phyloP scores from a whole-genome alignment of 2,888 invertebrate genomes.

The Protonemura montana region DNA sequence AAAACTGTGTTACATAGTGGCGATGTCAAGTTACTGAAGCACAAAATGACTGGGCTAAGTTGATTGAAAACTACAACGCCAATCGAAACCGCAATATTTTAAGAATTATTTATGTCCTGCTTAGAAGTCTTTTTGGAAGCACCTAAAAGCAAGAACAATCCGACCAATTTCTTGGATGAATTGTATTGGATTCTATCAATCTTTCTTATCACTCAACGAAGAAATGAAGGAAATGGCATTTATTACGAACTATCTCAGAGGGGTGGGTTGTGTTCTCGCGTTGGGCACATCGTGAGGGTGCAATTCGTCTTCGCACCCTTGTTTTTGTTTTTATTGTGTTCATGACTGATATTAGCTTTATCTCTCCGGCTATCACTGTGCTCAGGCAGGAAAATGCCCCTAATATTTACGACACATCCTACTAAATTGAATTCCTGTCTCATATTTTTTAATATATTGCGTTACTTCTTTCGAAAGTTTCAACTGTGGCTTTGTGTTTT shows the following conservation, averaged over 20 bases:
- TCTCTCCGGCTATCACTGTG: not conserved
- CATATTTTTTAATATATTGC: constrained; percentile 1
- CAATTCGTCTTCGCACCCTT: constrained; percentile 29
- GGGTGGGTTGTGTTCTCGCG: not conserved
- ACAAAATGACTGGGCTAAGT: not conserved
- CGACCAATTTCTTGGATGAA: constrained; percentile 24
- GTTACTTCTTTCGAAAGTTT: not conserved
- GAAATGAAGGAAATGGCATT: not conserved
- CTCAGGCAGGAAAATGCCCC: not conserved
- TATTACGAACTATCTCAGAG: not conserved
- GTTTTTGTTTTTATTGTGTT: constrained; percentile 30
- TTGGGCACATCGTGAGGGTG: not conserved
- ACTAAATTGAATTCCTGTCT: constrained; percentile 25
- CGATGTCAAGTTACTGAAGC: too few species aligned
- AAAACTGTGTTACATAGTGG: too few species aligned
- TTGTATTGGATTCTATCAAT: constrained; percentile 3
- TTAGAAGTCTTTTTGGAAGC: not conserved
- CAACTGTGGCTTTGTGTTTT: not conserved
- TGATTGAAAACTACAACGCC: not conserved
- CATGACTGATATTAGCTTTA: constrained; percentile 24
- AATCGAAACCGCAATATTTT: not conserved
- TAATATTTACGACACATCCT: constrained; percentile 17
- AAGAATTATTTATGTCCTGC: not conserved
- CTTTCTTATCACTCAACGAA: constrained; percentile 17
- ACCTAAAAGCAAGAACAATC: not conserved